A percentile compares a stretch with the other conserved stretches of the same genome.
Conservation (phyloP, 2,113 vertebrate genomes). For the Cichladusa arquata region DNA sequence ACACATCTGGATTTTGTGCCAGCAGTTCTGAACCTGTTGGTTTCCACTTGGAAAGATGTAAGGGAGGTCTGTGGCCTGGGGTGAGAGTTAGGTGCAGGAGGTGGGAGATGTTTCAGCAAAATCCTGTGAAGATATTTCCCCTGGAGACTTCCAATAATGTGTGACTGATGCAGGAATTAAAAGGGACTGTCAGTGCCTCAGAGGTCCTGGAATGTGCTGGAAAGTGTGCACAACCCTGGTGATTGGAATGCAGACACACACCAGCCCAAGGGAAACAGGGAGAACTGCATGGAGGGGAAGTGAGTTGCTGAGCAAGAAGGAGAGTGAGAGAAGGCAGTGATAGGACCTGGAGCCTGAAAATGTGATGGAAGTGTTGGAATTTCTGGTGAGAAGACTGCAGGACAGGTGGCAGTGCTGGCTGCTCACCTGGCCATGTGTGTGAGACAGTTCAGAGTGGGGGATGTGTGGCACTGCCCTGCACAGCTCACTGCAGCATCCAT, state of each 20-base stretch:
- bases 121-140: not conserved
- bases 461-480: not conserved
- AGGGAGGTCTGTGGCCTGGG: not conserved
- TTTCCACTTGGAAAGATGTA: not conserved
- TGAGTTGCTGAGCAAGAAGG: not conserved
- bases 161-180: not conserved
- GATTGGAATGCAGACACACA: not conserved
- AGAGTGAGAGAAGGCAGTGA: not conserved
- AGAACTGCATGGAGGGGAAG: not conserved
- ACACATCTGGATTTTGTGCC: fast-evolving
- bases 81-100: not conserved
- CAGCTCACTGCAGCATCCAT: not conserved
- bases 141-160: not conserved
- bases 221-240: fast-evolving
- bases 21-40: not conserved
- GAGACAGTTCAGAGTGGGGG: not conserved
- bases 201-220: not conserved
- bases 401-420: not conserved
- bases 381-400: not conserved
- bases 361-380: not conserved
- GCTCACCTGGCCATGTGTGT: not conserved
- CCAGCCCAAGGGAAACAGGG: not conserved
- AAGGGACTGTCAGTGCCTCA: not conserved
- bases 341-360: not conserved
- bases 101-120: not conserved